Base-by-base conservation (phyloP, 2,888 invertebrate genomes). In the Caenorhabditis zanzibari region DNA sequence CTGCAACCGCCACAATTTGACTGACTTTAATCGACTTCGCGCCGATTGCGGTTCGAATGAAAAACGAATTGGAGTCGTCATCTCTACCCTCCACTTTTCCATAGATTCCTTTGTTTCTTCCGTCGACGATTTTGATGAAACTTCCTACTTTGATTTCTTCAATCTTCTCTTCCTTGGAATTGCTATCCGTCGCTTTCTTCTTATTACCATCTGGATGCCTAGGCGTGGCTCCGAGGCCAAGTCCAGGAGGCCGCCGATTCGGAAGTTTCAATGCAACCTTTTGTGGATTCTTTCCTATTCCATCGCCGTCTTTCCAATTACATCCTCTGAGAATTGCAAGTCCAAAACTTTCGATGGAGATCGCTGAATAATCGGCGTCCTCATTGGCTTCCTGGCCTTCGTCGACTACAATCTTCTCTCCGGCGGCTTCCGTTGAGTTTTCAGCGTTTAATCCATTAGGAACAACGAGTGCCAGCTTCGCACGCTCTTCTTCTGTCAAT, bases 321-420 rank as follows among this genome's bases (percentile, higher is more conserved):
- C 97, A 98, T 10, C 98, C 98, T 83, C 97, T 94, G 1, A 98
- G 94, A 95, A 98, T 95, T 0, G 98, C 98, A 92, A 96, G 91
- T 3, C 98, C 98, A 95, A 95, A 98, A 72, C 96, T 95, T 90
- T 94, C 94, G 24, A 96, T 94, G 0, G 96, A 95, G 81, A 95
- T 94, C 54, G 71, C 82, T 38, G 75, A 80, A 54, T 89, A 89
- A 73, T 89, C 89, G 5, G 89, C 89, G 58, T 89, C 89, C 81
- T 84, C 88, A 2, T 82, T 73, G 7, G 80, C 83, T 1, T 3
- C 64, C 2, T 49, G 35, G 3, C 41, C 41, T 24, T 52, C 75
- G 12, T 80, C 80, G 4, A 84, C 80, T 14, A 75, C 77, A 49
- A 77, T 84, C 24, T 74, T 66, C 56, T 66, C 79, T 2, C 56